Conservation (phyloP, 1,140 invertebrate genomes). For the Leptinotarsa undecemlineata region DNA sequence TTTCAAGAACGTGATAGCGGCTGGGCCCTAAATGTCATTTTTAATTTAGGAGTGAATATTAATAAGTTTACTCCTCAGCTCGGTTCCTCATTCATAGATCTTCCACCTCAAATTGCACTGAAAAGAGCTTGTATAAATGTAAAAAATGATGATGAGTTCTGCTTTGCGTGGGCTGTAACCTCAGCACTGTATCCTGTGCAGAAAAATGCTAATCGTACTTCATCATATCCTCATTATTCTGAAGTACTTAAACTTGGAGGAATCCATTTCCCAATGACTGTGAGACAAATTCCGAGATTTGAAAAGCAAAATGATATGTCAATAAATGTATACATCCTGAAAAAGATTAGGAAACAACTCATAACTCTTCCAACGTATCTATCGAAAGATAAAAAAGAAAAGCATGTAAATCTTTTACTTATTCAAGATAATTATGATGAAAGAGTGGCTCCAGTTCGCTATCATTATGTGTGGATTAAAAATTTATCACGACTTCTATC, state of each 20-base stretch:
- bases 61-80: no score
- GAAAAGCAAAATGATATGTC: slow-evolving; percentile 21
- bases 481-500: slow-evolving; percentile 44
- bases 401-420: slow-evolving; percentile 45
- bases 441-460: slow-evolving; percentile 8
- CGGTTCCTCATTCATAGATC: no score
- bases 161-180: neutral
- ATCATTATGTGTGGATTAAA: slow-evolving; percentile 49
- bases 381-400: slow-evolving; percentile 34
- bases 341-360: slow-evolving; percentile 7
- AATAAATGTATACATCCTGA: slow-evolving; percentile 26
- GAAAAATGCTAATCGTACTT: neutral
- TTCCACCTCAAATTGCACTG: no score
- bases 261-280: neutral
- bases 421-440: slow-evolving; percentile 29
- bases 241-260: neutral
- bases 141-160: neutral
- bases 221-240: neutral
- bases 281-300: slow-evolving; percentile 40
- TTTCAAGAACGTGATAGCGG: slow-evolving; percentile 30
- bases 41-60: slow-evolving; percentile 9
- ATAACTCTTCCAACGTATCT: neutral
- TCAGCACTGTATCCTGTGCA: no score
- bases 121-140: no score
- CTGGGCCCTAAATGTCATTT: slow-evolving; percentile 22